Evolutionary conservation across 2,797 vertebrate species (phyloP).

Genomic region (Gambelia wislizenii): DNA sequence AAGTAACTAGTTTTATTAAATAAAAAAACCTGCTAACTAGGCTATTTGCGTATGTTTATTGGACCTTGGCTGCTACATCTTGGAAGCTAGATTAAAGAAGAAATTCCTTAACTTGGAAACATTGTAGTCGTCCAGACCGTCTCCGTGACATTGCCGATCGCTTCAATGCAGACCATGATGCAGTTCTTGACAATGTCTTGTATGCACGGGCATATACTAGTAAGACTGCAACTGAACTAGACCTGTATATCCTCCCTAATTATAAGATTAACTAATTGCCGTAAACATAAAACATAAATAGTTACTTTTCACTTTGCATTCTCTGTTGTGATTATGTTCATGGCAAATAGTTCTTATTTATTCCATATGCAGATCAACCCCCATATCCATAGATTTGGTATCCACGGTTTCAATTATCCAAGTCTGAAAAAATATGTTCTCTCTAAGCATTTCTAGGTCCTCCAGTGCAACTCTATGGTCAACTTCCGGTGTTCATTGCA

Average conservation of each 20-base stretch:
- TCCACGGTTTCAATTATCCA: too few species aligned
- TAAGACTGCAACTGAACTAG: constrained; percentile 72
- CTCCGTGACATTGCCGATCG: constrained; percentile 94
- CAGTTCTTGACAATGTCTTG: constrained; percentile 96
- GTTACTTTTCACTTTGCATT: not conserved
- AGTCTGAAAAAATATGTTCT: too few species aligned
- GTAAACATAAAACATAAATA: too few species aligned
- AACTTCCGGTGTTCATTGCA: too few species aligned
- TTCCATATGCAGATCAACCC: too few species aligned
- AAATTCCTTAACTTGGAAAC: constrained; percentile 75
- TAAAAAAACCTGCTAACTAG: too few species aligned
- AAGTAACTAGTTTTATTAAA: too few species aligned
- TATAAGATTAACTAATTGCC: too few species aligned
- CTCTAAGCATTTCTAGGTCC: too few species aligned
- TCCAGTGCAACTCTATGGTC: too few species aligned
- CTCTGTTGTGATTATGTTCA: not conserved
- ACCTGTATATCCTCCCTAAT: accelerated
- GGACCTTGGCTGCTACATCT: constrained; percentile 27
- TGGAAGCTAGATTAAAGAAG: not conserved
- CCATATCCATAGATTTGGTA: too few species aligned
- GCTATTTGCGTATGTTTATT: not conserved
- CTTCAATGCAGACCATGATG: constrained; percentile 94
- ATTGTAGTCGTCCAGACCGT: constrained; percentile 91
- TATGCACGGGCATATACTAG: constrained; percentile 97
- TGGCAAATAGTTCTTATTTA: not conserved